Evolutionary conservation across 2,888 invertebrate species (phyloP), one percentile per base, ranked within the genome.

Genomic region (Lasioglossum marginatum): DNA sequence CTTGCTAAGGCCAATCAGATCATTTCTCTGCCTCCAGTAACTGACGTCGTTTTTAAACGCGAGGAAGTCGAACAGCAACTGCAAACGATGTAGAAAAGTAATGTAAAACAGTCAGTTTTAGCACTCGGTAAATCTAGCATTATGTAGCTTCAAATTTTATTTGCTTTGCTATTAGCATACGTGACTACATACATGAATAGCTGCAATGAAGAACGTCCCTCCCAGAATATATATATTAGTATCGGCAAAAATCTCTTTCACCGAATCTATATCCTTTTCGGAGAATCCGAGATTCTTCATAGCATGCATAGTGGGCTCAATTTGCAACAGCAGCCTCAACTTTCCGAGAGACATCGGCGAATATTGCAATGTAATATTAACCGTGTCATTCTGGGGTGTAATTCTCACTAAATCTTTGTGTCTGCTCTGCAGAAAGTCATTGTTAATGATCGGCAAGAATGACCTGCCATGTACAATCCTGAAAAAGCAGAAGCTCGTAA

Each of bases 31-130:
- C 82, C 97, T 97, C 99, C 99, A 99, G 95, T 99, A 99, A 80
- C 97, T 97, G 0, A 99, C 98, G 93, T 99, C 99, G 95, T 99
- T 99, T 96, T 99, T 99, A 95, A 99, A 99, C 0, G 99, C 99
- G 79, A 99, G 96, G 94, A 99, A 98, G 95, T 99, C 99, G 94
- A 99, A 98, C 66, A 99, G 95, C 86, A 99, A 96, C 98, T 99
- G 96, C 27, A 96, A 31, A 82, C 52, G 57, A 5, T 12, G 16
- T 27, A 14, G 19, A 0, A 16, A 43, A 14, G 14, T 43, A 43
- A 43, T 48, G 5, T 48, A 48, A 48, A 48, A 48, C 48, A 48
- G 19, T 52, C 19, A 45, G 1, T 45, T 45, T 45, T 45, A 45
- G 45, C 4, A 16, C 45, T 16, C 16, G 4, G 16, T 45, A 45